Evolutionary conservation across 2,113 vertebrate species (phyloP).

Genomic region (Empidonax traillii): DNA sequence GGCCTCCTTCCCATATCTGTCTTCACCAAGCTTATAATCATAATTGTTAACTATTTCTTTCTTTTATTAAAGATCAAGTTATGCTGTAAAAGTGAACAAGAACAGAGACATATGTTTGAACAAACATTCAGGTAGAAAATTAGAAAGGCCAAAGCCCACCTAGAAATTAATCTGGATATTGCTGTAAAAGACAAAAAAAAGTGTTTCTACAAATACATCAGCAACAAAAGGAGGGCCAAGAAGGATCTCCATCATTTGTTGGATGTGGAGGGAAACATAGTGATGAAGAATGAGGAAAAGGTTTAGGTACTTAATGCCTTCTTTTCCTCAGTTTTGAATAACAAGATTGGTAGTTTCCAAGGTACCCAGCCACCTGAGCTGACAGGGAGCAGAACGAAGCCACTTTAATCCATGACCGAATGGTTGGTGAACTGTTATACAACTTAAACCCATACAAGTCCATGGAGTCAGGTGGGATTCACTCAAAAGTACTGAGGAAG

Average conservation of each 20-base stretch:
- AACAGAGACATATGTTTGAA: not conserved
- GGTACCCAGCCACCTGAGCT: not conserved
- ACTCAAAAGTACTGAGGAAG: not conserved
- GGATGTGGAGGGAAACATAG: not conserved
- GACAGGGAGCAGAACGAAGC: not conserved
- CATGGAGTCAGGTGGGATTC: not conserved
- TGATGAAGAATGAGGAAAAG: not conserved
- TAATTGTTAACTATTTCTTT: not conserved
- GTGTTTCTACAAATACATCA: not conserved
- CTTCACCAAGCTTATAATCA: not conserved
- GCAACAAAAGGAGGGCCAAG: not conserved
- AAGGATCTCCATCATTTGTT: not conserved
- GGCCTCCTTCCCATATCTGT: not conserved
- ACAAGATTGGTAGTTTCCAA: not conserved
- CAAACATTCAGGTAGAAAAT: not conserved
- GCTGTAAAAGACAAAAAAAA: not conserved
- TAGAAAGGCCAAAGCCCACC: not conserved
- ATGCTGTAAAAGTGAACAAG: not conserved
- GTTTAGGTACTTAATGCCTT: not conserved
- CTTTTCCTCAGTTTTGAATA: not conserved
- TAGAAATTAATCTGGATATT: not conserved
- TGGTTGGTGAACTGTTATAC: not conserved
- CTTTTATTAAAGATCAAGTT: not conserved
- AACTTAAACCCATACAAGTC: not conserved
- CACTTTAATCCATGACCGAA: not conserved